Evolutionary conservation across 2,888 invertebrate species (phyloP), one percentile per base, ranked within the genome.

Genomic region (Andrena chrysosceles): DNA sequence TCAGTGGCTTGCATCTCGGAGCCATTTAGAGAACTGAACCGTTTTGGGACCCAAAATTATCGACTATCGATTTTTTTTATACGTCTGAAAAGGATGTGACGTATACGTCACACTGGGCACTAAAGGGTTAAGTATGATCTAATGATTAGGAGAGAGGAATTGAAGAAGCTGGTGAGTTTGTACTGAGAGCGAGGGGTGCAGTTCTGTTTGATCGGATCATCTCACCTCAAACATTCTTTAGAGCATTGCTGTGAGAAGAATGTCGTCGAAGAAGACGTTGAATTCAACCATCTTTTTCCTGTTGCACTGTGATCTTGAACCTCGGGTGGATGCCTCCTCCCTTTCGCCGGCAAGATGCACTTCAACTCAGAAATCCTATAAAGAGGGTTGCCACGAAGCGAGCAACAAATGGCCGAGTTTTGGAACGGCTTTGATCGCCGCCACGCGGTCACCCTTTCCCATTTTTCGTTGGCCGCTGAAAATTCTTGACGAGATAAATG

Each of bases 401-500:
- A 48, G 68, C 68, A 66, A 64, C 68, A 79, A 81, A 79, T 79
- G 80, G 54, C 16, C 66, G 49, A 2, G 54, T 72, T 68, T 72
- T 2, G 10, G 54, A 56, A 48, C 54, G 7, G 3, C 2, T 33
- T 56, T 29, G 68, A 74, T 67, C 70, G 33, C 0, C 48, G 56
- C 7, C 49, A 16, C 16, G n/a, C 31, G 10, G 23, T 13, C 7
- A 10, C 2, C 20, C 56, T 35, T 67, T 26, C 20, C 26, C 52
- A 2, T 48, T 71, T 62, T 48, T 49, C 59, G 42, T 26, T 6
- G 4, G 16, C 35, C 31, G 29, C 0, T 67, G 49, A 13, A 67
- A 73, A 79, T 79, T 16, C 71, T 82, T 72, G 77, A 69, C 72
- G 48, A 54, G 42, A 68, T 72, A 69, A 77, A 83, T 54, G 83